Percentiles rank a stretch among this genome's conserved stretches.
Conservation (phyloP, 2,797 vertebrate genomes). For the Hirundo rustica region DNA sequence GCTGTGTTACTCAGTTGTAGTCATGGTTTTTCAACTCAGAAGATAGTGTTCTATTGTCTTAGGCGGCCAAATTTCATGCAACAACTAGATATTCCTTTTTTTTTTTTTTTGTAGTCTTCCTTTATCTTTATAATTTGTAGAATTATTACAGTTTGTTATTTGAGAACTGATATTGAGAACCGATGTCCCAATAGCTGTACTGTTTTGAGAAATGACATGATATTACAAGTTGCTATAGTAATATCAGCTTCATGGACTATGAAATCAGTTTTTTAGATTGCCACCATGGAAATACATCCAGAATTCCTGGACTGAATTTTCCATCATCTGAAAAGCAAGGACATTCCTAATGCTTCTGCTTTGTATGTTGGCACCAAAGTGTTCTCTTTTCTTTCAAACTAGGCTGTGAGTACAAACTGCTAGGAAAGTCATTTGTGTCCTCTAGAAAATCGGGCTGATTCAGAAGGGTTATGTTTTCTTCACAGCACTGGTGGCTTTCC, state of each 20-base stretch:
- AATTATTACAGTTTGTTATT: not conserved
- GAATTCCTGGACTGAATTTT: not conserved
- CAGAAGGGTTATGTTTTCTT: not conserved
- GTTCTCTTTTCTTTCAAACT: not conserved
- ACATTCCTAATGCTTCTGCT: not conserved
- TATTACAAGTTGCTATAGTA: not conserved
- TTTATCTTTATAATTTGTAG: not conserved
- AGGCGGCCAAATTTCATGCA: not conserved
- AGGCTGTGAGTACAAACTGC: not conserved
- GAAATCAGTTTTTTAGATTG: not conserved
- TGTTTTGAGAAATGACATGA: not conserved
- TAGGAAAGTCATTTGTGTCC: not conserved
- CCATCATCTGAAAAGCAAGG: not conserved
- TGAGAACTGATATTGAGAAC: not conserved
- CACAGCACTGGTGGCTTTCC: not conserved
- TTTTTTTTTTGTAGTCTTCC: not conserved
- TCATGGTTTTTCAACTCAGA: not conserved
- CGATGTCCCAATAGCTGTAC: not conserved
- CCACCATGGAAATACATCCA: not conserved
- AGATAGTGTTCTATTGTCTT: not conserved
- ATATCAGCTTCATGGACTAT: not conserved
- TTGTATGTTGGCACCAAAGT: not conserved
- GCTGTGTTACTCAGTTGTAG: not conserved
- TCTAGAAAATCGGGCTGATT: not conserved
- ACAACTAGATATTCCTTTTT: not conserved